Percentiles rank a stretch among this genome's conserved stretches.
These are phyloP conservation scores for Cecidostiba fungosa DNA, from an alignment of 2,888 invertebrate genomes.

Conservation along the genomic window DNA sequence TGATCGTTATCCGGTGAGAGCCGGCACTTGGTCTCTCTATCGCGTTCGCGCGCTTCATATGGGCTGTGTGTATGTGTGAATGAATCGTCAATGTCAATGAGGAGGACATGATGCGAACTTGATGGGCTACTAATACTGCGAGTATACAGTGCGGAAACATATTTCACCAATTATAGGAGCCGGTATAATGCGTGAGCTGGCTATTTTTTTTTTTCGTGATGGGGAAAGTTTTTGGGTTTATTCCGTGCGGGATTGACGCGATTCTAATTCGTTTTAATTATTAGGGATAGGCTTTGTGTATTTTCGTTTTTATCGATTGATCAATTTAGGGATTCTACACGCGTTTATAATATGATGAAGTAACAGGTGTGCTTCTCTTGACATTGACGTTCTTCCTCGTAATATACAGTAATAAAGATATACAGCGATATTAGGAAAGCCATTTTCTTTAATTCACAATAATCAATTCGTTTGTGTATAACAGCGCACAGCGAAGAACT, in stretches of 20 bases:
- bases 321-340: background rate
- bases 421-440: no score
- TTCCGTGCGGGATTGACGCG: background rate
- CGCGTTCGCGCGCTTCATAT: background rate
- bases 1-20: conserved; percentile 37
- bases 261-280: background rate
- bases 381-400: no score
- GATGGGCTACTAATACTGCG: background rate
- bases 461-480: no score
- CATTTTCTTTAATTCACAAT: no score
- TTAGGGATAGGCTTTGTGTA: background rate
- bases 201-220: background rate
- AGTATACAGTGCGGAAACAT: background rate
- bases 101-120: conserved; percentile 27
- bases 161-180: background rate
- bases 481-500: no score
- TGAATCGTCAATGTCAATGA: conserved; percentile 45
- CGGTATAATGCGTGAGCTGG: background rate
- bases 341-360: no score
- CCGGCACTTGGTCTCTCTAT: background rate
- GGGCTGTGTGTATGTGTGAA: conserved; percentile 16
- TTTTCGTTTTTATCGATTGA: background rate
- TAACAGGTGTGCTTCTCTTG: no score
- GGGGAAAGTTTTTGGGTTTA: background rate
- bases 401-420: no score